Evolutionary conservation across 2,113 vertebrate species (phyloP), one percentile per base, ranked within the genome.

Genomic region (Petrocephalus zakoni): DNA sequence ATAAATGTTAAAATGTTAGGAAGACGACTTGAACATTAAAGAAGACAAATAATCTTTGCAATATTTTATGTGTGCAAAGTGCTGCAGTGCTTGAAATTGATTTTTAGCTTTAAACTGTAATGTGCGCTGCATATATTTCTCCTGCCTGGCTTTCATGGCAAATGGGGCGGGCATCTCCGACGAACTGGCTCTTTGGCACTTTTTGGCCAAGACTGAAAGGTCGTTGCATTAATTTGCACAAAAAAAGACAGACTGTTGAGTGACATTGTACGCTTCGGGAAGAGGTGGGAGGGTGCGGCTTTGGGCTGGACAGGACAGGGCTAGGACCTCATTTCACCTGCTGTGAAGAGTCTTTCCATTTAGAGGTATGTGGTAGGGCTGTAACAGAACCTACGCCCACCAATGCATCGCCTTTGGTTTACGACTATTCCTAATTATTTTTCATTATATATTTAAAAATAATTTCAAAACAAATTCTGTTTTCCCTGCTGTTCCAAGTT

Each of bases 61-160:
- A 55, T 55, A 55, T 56, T 55, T 86, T 86, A 55, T 56, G 51
- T 34, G 51, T 13, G 15, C 10, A 34, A 86, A 86, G 61, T 56
- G 84, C 52, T 4, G 52, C 49, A 86, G 52, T 19, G 52, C 46
- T 51, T 55, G 49, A 55, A 86, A 86, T 86, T 86, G 84, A 53
- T 86, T 86, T 56, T 86, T 86, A 55, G 52, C 84, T 86, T 86
- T 86, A 86, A 86, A 86, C n/a, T 86, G n/a, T 86, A 55, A 86
- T 55, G 49, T 10, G 10, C 4, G 82, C 52, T 53, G 84, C 52
- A 21, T 86, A 56, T 56, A 49, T 49, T 85, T 86, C 46, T 56
- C 21, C 47, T 25, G 84, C 52, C 52, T 55, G 84, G 51, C 13
- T 53, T 83, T 86, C 34, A 52, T 37, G 52, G 52, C 13, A 86